Conservation (phyloP, 37 sponge, comb jelly and placozoan genomes). For the Trichoplax adhaerens region DNA sequence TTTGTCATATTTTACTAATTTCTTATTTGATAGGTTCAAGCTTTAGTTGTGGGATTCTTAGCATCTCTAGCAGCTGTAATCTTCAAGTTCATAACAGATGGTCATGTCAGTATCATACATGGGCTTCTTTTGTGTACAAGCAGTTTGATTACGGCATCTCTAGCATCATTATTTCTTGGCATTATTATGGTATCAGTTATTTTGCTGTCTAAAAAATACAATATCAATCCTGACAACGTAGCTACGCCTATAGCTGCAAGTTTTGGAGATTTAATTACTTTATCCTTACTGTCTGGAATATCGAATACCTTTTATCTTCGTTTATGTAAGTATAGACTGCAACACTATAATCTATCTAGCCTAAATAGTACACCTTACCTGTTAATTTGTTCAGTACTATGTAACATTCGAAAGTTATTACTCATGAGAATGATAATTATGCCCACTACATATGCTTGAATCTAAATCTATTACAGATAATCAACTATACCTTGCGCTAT, state of each 20-base stretch:
- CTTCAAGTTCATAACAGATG: slow-evolving; percentile 11
- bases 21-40: slow-evolving; percentile 54
- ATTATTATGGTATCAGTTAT: slow-evolving; percentile 68
- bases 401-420: too few species aligned
- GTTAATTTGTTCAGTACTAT: too few species aligned
- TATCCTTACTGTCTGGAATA: slow-evolving; percentile 47
- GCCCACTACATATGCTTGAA: too few species aligned
- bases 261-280: slow-evolving; percentile 83
- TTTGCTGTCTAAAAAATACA: slow-evolving; percentile 25
- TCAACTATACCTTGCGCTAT: neutral
- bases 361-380: too few species aligned
- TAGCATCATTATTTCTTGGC: slow-evolving; percentile 25
- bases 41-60: slow-evolving; percentile 58
- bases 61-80: slow-evolving; percentile 60
- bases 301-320: slow-evolving; percentile 3
- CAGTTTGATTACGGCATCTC: slow-evolving; percentile 38
- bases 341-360: too few species aligned
- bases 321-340: too few species aligned
- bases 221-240: slow-evolving; percentile 88
- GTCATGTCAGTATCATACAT: slow-evolving; percentile 9
- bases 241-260: slow-evolving; percentile 96
- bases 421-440: too few species aligned
- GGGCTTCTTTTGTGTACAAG: slow-evolving; percentile 39
- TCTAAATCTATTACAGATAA: neutral
- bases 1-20: neutral